Base-by-base conservation (phyloP, 2,888 invertebrate species). In the Erpobdella octoculata region DNA sequence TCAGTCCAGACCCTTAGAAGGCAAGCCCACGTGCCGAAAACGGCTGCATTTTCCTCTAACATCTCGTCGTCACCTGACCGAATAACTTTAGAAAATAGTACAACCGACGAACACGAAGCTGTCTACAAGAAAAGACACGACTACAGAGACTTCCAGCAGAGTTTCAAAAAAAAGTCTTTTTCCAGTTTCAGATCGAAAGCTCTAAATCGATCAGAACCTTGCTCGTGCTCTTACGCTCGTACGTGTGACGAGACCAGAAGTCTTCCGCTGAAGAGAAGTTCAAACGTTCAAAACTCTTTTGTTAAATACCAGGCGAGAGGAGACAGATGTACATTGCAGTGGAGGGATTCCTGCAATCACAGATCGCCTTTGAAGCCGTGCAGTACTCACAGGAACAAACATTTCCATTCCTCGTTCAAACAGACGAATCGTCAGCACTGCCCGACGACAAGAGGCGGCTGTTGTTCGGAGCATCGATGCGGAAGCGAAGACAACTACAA, bases 1-100 rank as follows among this genome's bases (percentile, higher is more conserved):
- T 76, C 75, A 1, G 72, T 76, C 4, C 73, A 76, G 67, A 72
- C 75, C 2, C 72, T 73, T 37, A 37, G 72, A 31, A 67, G 35
- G 33, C 70, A 58, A 21, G 53, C 46, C 68, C 35, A 35, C 21
- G 21, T 72, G 35, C 53, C 53, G 53, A 4, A 28, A n/a, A 53
- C 18, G 6, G 53, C 53, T 6, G 53, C 8, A 21, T 9, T 53
- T 12, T n/a, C n/a, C n/a, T n/a, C n/a, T n/a, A n/a, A n/a, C n/a
- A n/a, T n/a, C n/a, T 53, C 53, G 15, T 53, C 53, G 6, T 53
- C 53, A 25, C 53, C 53, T 1, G 53, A 53, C 6, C 21, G 8
- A 15, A 53, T 53, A 18, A 53, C 53, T 53, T 28, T 53, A 0
- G 53, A 53, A 28, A 28, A 15, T 5, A 53, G 53, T 28, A n/a